Evolutionary conservation across 2,797 vertebrate genomes (phyloP).

Genomic region (Denticeps clupeoides): DNA sequence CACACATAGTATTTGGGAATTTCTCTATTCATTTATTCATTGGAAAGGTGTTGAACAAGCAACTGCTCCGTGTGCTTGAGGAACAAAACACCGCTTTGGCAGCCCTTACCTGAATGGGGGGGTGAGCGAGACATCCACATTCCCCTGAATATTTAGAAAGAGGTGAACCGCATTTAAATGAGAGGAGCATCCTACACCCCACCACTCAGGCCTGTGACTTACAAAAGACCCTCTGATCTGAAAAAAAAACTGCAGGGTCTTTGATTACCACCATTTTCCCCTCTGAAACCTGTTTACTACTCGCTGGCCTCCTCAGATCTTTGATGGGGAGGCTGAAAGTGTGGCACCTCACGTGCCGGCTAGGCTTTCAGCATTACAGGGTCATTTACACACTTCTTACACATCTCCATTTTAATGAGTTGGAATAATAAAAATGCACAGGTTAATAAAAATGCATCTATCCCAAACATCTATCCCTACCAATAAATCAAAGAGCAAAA

Average conservation of each 20-base stretch:
- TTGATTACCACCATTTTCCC: slow-evolving; percentile 21
- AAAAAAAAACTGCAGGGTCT: too few relatives aligned
- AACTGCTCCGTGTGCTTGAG: slow-evolving; percentile 27
- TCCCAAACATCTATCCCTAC: too few relatives aligned
- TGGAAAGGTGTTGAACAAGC: slow-evolving; percentile 28
- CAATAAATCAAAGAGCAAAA: too few relatives aligned
- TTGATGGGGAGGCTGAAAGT: not conserved
- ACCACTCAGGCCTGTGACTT: slow-evolving; percentile 1
- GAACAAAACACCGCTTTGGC: slow-evolving; percentile 14
- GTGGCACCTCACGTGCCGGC: not conserved
- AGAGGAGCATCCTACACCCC: not conserved
- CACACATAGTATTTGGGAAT: slow-evolving; percentile 9
- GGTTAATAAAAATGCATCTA: too few relatives aligned
- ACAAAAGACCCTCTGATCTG: slow-evolving; percentile 19
- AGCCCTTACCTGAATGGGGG: slow-evolving; percentile 14
- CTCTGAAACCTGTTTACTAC: slow-evolving; percentile 15
- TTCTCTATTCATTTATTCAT: slow-evolving; percentile 38
- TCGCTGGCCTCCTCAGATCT: slow-evolving; percentile 10
- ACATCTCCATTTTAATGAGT: not conserved
- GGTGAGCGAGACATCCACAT: not conserved
- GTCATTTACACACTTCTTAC: not conserved
- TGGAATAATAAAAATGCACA: too few relatives aligned
- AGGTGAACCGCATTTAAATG: slow-evolving; percentile 18
- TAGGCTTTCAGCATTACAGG: not conserved
- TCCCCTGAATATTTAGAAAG: slow-evolving; percentile 30